Conservation (phyloP, 1,140 invertebrate genomes). For the Drosophila virilis region DNA sequence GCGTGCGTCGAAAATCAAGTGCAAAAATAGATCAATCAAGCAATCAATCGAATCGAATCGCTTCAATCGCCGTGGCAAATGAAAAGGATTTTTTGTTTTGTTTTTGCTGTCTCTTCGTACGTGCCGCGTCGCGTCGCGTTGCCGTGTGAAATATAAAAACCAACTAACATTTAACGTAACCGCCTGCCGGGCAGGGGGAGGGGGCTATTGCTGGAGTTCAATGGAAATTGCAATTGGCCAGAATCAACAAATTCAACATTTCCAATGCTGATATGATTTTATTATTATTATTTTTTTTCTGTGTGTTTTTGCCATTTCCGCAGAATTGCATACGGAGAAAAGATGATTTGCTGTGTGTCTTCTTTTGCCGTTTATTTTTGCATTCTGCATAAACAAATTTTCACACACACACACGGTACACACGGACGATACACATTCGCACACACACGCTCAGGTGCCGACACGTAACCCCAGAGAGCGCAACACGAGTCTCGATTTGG, state of each 20-base stretch:
- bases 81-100: conserved; percentile 39
- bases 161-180: too few relatives aligned
- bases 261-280: conserved; percentile 55
- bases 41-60: conserved; percentile 75
- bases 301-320: conserved; percentile 46
- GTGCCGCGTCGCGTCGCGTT: conserved; percentile 29
- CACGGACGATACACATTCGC: conserved; percentile 9
- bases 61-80: conserved; percentile 63
- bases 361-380: conserved; percentile 41
- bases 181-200: too few relatives aligned
- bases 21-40: conserved; percentile 83
- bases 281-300: conserved; percentile 21
- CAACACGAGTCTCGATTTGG: conserved; percentile 19
- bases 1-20: conserved; percentile 82
- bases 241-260: conserved; percentile 59
- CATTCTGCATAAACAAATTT: conserved; percentile 65
- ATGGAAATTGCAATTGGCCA: conserved; percentile 45
- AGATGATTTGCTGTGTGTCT: conserved; percentile 43
- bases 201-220: conserved; percentile 40
- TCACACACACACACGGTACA: conserved; percentile 35
- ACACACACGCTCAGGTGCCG: conserved; percentile 33
- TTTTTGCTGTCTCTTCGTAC: conserved; percentile 18
- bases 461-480: conserved; percentile 1
- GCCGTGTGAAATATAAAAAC: background rate
- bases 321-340: conserved; percentile 51